Evolutionary conservation across 2,113 vertebrate species (phyloP), one percentile per base, ranked within the genome.

Genomic region (Uria lomvia): DNA sequence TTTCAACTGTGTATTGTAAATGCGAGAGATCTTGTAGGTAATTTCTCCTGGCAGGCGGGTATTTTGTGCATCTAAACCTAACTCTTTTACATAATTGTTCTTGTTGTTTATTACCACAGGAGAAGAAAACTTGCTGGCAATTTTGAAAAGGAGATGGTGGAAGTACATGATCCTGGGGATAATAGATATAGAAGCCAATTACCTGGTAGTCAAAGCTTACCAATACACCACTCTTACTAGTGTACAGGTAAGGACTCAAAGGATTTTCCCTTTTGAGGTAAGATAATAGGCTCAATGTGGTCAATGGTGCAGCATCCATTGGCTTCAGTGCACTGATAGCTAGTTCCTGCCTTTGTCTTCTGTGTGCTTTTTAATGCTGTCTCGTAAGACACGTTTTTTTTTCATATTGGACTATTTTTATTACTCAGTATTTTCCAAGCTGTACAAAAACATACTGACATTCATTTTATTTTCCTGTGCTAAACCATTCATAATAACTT

Each of bases 101-200:
- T 93, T 97, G 58, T 70, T 96, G 10, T 84, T 92, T 94, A 15
- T 63, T 96, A 79, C 86, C 56, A 53, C 97, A 99, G 99, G 99
- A 91, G 99, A 99, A 97, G 99, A 99, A 96, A 99, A 99, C 92
- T 96, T 99, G 75, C 95, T 99, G 98, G 99, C 99, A 78, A 99
- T 99, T 96, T 98, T 99, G 97, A 99, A 99, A 96, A 98, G 98
- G 94, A 98, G 99, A 97, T 99, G 99, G 99, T 99, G 99, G 99
- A 99, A 99, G 85, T 99, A 99, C 92, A 99, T 99, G 99, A 99
- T 99, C 96, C 98, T 99, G 96, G 99, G 99, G 49, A 97, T 99
- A 94, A 98, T 99, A 95, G 99, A 99, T 97, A 99, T 99, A 89
- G 99, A 99, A 98, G 99, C 99, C 72, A 99, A 99, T 97, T 99